Conservation (phyloP, 2,113 vertebrate species). For the Urocynchramus pylzowi region DNA sequence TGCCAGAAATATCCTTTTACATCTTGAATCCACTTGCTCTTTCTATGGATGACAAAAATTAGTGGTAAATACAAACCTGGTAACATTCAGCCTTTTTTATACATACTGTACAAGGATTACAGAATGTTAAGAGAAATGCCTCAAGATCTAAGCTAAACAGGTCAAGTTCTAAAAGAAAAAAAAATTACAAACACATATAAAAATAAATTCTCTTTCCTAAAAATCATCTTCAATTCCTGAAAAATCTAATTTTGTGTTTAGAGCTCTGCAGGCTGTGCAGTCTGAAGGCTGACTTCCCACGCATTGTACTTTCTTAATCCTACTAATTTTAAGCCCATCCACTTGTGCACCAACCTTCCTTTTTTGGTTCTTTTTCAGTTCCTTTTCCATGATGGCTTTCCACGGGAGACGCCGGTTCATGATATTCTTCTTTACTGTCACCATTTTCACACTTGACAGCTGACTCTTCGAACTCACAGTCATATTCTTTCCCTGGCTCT, state of each 20-base stretch:
- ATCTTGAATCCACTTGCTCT: background rate
- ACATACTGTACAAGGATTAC: background rate
- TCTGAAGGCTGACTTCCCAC: background rate
- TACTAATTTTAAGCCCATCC: background rate
- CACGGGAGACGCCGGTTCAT: background rate
- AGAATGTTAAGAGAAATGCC: background rate
- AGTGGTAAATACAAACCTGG: background rate
- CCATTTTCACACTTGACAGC: conserved; percentile 40
- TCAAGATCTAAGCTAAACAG: background rate
- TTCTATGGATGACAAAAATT: background rate
- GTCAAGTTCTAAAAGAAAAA: background rate
- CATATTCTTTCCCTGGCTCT: conserved; percentile 66
- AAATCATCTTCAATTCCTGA: background rate
- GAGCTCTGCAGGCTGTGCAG: background rate
- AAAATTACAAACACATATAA: background rate
- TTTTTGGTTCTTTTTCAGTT: conserved; percentile 56
- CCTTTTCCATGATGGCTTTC: conserved; percentile 50
- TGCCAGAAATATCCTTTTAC: background rate
- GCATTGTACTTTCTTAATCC: background rate
- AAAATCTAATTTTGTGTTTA: background rate
- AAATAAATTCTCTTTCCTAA: background rate
- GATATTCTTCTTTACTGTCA: conserved; percentile 20
- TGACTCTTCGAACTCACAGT: conserved; percentile 41
- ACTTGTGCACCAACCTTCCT: conserved; percentile 71
- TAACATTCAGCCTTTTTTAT: background rate